phyloP scores from a whole-genome alignment of 2,888 invertebrate species.

The Physocephala rufipes region DNA sequence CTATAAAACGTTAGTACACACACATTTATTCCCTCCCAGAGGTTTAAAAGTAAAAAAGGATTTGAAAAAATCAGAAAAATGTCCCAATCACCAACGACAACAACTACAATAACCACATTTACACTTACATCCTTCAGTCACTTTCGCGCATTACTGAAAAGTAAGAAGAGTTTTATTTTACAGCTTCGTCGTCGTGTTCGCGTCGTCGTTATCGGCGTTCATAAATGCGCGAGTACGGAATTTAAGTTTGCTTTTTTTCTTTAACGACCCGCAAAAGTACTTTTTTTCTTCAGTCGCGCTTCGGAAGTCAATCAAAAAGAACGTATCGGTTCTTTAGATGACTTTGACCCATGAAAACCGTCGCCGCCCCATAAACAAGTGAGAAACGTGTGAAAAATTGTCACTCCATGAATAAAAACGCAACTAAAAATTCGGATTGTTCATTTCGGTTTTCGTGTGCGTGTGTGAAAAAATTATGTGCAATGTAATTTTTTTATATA shows the following conservation, averaged over 20 bases:
- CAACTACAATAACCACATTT: conserved; percentile 1
- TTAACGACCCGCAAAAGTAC: conserved; percentile 12
- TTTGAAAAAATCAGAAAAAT: conserved; percentile 35
- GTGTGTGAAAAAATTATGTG: neutral
- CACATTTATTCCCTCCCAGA: neutral
- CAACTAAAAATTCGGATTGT: neutral
- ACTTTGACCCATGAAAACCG: neutral
- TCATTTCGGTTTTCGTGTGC: neutral
- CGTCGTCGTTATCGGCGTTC: conserved; percentile 35
- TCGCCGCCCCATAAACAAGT: conserved; percentile 29
- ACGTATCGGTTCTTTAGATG: conserved; percentile 54
- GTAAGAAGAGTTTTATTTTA: conserved; percentile 18
- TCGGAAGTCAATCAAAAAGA: conserved; percentile 67
- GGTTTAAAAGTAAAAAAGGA: too few species aligned
- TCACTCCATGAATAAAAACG: neutral
- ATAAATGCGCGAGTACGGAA: conserved; percentile 17
- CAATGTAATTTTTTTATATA: neutral
- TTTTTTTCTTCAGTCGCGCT: conserved; percentile 60
- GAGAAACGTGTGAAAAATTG: neutral
- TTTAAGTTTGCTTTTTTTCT: conserved; percentile 47
- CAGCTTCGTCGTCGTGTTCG: conserved; percentile 33
- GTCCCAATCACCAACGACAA: conserved; percentile 27
- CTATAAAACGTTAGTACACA: too few species aligned
- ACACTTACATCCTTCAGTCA: conserved; percentile 11
- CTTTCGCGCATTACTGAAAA: conserved; percentile 22